phyloP scores from a whole-genome alignment of 2,888 invertebrate genomes.

The Calameuta filiformis region DNA sequence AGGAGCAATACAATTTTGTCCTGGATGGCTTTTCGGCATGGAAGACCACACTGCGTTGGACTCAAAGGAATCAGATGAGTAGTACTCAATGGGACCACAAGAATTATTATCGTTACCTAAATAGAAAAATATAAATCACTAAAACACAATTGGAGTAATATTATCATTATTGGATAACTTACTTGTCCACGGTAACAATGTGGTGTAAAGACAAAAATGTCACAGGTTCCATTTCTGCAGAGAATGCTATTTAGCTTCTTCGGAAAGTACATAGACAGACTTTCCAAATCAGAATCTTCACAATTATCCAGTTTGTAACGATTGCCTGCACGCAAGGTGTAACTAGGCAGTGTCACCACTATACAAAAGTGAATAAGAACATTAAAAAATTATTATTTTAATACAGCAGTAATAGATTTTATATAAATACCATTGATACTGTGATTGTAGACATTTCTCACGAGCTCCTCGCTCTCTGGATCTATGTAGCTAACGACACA shows the following conservation, averaged over 20 bases:
- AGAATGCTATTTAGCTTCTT: constrained; percentile 46
- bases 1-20: constrained; percentile 46
- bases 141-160: neutral
- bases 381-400: neutral
- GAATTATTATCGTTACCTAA: constrained; percentile 31
- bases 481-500: constrained; percentile 48
- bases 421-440: constrained; percentile 41
- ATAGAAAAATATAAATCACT: neutral
- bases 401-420: neutral
- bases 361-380: neutral
- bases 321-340: constrained; percentile 46
- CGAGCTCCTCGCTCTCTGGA: constrained; percentile 49
- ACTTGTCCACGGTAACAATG: constrained; percentile 45
- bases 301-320: constrained; percentile 45
- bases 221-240: constrained; percentile 46
- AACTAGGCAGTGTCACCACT: constrained; percentile 51
- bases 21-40: constrained; percentile 49
- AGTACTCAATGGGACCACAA: constrained; percentile 20
- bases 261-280: constrained; percentile 42
- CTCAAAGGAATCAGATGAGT: constrained; percentile 39
- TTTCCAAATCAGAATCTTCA: constrained; percentile 47
- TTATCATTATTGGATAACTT: constrained; percentile 8
- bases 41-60: constrained; percentile 41
- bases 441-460: constrained; percentile 43
- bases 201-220: constrained; percentile 45